These are phyloP conservation scores for Otus sunia DNA, from an alignment of 2,113 vertebrate genomes.

Conservation along the genomic window DNA sequence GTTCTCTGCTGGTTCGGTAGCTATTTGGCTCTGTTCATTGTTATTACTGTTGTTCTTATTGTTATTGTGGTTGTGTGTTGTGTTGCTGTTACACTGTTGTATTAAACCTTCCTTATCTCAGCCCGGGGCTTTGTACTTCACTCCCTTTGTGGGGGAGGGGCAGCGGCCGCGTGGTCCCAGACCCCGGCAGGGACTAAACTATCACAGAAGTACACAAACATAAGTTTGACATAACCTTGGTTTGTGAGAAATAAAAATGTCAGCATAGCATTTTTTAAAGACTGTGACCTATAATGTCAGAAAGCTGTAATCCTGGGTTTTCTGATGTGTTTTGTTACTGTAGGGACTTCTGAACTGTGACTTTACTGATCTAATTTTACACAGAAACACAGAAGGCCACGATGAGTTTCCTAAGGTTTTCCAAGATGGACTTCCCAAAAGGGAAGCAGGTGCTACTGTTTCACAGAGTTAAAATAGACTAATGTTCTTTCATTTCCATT, in stretches of 20 bases:
- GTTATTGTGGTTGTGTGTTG: too few species aligned
- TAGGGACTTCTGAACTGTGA: not conserved
- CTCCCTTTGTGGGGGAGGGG: too few species aligned
- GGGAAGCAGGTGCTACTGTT: not conserved
- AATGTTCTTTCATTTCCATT: not conserved
- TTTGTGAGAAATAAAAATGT: not conserved
- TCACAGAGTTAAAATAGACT: not conserved
- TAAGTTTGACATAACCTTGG: not conserved
- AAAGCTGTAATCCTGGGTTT: not conserved
- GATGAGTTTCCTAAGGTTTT: not conserved
- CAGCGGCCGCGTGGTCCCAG: too few species aligned
- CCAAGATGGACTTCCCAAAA: not conserved
- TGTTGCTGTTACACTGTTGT: too few species aligned
- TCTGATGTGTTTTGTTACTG: not conserved
- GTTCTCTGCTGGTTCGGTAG: too few species aligned
- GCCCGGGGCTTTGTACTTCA: too few species aligned
- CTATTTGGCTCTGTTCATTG: too few species aligned
- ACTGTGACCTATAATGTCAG: not conserved
- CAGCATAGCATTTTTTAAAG: not conserved
- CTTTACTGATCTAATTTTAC: not conserved
- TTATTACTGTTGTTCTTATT: too few species aligned
- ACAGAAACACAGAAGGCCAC: not conserved
- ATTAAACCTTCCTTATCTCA: too few species aligned
- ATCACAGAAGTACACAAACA: not conserved
- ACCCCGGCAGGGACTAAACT: too few species aligned